Percentiles rank a stretch among this genome's conserved stretches.
phyloP scores from a whole-genome alignment of 1,140 invertebrate species.

The Zaprionus kolodkinae region DNA sequence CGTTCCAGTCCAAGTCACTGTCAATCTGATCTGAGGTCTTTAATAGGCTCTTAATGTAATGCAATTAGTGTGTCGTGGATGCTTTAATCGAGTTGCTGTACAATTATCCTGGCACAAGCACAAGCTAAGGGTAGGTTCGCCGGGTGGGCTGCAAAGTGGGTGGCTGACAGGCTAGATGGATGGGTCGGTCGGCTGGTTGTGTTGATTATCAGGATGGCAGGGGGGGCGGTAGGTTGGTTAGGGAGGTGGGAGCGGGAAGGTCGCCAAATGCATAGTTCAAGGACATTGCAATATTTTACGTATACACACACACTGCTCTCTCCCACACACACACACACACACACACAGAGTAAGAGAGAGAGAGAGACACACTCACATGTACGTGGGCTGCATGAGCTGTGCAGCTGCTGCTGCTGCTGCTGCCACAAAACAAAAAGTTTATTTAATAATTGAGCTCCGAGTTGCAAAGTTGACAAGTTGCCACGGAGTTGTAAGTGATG shows the following conservation, averaged over 20 bases:
- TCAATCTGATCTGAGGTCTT: constrained; percentile 57
- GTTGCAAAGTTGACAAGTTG: constrained; percentile 42
- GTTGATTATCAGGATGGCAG: constrained; percentile 17
- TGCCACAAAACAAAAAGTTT: constrained; percentile 53
- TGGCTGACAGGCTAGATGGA: not conserved
- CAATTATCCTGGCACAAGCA: constrained; percentile 60
- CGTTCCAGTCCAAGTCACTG: constrained; percentile 3
- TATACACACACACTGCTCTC: constrained; percentile 64
- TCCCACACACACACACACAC: constrained; percentile 44
- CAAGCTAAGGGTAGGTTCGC: constrained; percentile 43
- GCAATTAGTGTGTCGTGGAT: constrained; percentile 61
- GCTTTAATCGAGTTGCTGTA: constrained; percentile 72
- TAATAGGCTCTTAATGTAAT: constrained; percentile 66
- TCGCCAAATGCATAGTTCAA: constrained; percentile 79
- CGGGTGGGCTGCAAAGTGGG: constrained; percentile 22
- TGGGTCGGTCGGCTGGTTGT: constrained; percentile 22
- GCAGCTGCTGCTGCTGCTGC: constrained; percentile 26
- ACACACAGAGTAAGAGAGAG: constrained; percentile 15
- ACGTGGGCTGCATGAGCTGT: constrained; percentile 27
- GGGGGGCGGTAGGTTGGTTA: not conserved
- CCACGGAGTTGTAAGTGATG: not conserved
- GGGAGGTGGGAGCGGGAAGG: constrained; percentile 29
- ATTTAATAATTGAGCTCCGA: constrained; percentile 62
- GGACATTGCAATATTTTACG: constrained; percentile 76
- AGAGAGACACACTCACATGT: not conserved